Evolutionary conservation across 37 sponge, comb jelly and placozoan species (phyloP).

Genomic region (Hormiphora californensis): DNA sequence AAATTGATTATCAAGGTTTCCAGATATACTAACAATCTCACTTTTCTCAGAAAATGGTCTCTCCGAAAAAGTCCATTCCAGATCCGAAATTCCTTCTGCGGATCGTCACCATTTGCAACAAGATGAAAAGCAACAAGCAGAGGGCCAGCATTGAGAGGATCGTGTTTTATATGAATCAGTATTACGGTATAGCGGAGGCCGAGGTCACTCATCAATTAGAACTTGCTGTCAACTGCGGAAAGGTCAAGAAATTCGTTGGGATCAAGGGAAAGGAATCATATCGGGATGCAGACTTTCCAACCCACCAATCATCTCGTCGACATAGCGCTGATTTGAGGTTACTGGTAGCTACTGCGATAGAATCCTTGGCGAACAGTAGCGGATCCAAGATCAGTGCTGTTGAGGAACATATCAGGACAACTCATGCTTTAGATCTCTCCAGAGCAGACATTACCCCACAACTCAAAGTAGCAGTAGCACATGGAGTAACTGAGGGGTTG

Average conservation of each 20-base stretch:
- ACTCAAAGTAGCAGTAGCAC: background rate
- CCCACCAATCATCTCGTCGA: background rate
- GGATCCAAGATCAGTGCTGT: conserved; percentile 10
- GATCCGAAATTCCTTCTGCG: background rate
- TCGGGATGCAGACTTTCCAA: conserved; percentile 2
- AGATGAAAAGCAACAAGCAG: conserved; percentile 20
- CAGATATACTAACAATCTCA: too few species aligned
- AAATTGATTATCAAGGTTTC: too few species aligned
- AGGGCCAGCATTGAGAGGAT: conserved; percentile 5
- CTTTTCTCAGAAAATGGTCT: too few species aligned
- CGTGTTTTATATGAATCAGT: background rate
- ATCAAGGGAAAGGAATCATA: conserved; percentile 26
- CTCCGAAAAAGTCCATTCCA: background rate
- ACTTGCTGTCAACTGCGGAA: background rate
- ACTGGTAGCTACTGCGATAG: conserved; percentile 32
- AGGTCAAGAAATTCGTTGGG: conserved; percentile 11
- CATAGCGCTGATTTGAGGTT: conserved; percentile 23
- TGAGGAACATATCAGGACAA: conserved; percentile 42
- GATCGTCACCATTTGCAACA: background rate
- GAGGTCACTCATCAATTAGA: background rate
- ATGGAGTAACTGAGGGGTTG: background rate
- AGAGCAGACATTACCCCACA: conserved; percentile 24
- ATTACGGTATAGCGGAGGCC: conserved; percentile 6
- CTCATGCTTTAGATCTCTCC: conserved; percentile 32
- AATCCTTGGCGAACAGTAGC: background rate